Conservation (phyloP, 2,888 invertebrate genomes). For the Athripsodes cinereus region DNA sequence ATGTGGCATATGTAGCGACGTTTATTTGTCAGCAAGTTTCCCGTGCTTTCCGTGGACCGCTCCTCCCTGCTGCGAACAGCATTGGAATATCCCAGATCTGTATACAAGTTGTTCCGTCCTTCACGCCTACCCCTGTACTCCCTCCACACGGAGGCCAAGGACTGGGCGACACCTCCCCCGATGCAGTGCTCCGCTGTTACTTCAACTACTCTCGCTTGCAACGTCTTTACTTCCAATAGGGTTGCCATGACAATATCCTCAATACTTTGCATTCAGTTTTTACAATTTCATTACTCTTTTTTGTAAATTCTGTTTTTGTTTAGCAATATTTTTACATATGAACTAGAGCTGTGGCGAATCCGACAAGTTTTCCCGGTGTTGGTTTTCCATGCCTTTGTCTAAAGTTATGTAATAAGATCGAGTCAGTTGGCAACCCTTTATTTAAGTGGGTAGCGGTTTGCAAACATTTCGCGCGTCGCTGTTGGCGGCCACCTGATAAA, state of each 20-base stretch:
- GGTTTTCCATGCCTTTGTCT: too few relatives aligned
- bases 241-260: too few relatives aligned
- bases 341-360: too few relatives aligned
- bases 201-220: constrained; percentile 10
- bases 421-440: constrained; percentile 27
- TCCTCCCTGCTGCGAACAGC: constrained; percentile 53
- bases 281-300: too few relatives aligned
- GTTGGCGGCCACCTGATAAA: constrained; percentile 20
- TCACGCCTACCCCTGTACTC: constrained; percentile 34
- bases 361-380: too few relatives aligned
- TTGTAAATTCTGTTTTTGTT: too few relatives aligned
- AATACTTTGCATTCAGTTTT: too few relatives aligned
- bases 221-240: too few relatives aligned
- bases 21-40: constrained; percentile 48
- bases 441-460: constrained; percentile 13
- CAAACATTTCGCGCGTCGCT: constrained; percentile 20
- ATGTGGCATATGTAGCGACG: too few relatives aligned
- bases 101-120: constrained; percentile 16
- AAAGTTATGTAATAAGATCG: too few relatives aligned
- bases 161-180: constrained; percentile 37
- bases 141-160: background rate
- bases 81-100: constrained; percentile 38
- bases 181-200: constrained; percentile 30
- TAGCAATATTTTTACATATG: too few relatives aligned
- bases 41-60: constrained; percentile 33